Evolutionary conservation across 2,888 invertebrate species (phyloP).

Genomic region (Ophonus ardosiacus): DNA sequence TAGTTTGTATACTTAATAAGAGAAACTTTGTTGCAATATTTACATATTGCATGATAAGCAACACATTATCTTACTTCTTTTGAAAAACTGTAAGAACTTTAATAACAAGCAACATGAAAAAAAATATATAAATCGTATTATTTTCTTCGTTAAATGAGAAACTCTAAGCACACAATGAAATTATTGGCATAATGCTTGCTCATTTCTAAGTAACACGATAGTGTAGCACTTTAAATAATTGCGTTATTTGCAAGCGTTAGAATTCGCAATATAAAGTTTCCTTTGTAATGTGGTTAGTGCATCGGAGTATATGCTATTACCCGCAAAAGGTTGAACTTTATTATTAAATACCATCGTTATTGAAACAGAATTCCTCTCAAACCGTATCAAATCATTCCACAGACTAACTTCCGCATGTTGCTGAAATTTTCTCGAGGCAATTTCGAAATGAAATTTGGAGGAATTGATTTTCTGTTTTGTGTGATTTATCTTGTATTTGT

Average conservation of each 20-base stretch:
- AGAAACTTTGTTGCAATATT: too few species aligned
- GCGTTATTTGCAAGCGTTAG: neutral
- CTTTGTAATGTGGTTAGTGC: constrained; percentile 21
- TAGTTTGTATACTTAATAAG: too few species aligned
- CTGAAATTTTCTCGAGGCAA: neutral
- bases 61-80: too few species aligned
- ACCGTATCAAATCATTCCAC: neutral
- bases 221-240: constrained; percentile 28
- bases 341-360: constrained; percentile 31
- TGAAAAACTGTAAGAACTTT: neutral
- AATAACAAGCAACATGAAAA: neutral
- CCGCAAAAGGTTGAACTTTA: constrained; percentile 12
- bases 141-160: neutral
- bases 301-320: neutral
- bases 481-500: neutral
- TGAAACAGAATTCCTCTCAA: constrained; percentile 4
- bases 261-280: constrained; percentile 35
- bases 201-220: neutral
- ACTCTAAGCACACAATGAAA: neutral
- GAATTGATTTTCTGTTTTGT: constrained; percentile 7
- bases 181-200: neutral
- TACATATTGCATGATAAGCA: too few species aligned
- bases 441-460: neutral
- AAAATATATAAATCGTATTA: too few species aligned
- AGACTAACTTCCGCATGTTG: neutral